These are phyloP conservation scores for Tetramorium simillimum DNA, from an alignment of 1,140 invertebrate species.

Conservation along the genomic window DNA sequence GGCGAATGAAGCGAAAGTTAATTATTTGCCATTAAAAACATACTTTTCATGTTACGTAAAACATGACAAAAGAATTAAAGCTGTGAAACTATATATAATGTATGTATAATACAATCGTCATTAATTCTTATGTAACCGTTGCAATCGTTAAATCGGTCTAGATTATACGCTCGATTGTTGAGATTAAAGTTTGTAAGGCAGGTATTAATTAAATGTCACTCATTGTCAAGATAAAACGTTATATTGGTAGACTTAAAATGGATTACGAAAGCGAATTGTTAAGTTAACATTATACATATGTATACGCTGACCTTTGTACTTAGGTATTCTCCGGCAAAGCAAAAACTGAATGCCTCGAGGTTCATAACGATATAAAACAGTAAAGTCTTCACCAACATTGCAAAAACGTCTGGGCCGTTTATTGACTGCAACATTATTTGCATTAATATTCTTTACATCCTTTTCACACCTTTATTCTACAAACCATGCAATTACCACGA, in stretches of 20 bases:
- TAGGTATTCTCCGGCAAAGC: slow-evolving; percentile 59
- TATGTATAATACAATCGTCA: background rate
- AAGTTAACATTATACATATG: too few relatives aligned
- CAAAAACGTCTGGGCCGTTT: background rate
- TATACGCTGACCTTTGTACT: slow-evolving; percentile 40
- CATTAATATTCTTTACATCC: background rate
- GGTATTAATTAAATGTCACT: slow-evolving; percentile 6
- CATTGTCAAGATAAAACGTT: background rate
- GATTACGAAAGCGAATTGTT: slow-evolving; percentile 5
- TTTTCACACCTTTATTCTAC: background rate
- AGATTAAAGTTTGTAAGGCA: background rate
- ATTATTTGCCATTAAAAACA: background rate
- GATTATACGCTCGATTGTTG: background rate
- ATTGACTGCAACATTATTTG: slow-evolving; percentile 44
- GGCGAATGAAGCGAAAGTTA: background rate
- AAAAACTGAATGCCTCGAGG: slow-evolving; percentile 57
- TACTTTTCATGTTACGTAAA: background rate
- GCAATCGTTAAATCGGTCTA: background rate
- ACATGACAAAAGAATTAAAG: background rate
- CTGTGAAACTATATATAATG: background rate
- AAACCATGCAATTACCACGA: background rate
- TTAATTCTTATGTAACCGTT: background rate
- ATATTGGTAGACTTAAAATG: background rate
- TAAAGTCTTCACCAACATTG: slow-evolving; percentile 31
- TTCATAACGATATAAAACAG: slow-evolving; percentile 47